Conservation (phyloP, 35 echinoderm and acorn worm genomes). For the Heliocidaris erythrogramma region DNA sequence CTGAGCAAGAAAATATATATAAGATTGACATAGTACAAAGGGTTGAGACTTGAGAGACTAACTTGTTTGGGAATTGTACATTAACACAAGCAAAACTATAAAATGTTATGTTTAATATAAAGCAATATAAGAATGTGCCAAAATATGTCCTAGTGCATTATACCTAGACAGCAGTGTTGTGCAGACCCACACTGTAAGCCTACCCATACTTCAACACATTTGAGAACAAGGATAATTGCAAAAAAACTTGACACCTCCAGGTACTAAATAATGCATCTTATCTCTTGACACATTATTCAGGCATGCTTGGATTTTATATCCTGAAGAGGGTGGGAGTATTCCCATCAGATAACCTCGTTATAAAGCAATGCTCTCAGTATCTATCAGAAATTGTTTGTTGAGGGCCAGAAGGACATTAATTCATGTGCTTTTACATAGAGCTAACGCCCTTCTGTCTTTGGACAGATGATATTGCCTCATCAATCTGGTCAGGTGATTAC, state of each 20-base stretch:
- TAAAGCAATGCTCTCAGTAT: not conserved
- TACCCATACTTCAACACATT: too few relatives aligned
- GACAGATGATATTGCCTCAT: not conserved
- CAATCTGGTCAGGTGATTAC: conserved; percentile 1
- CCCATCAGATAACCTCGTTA: not conserved
- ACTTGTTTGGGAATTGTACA: too few relatives aligned
- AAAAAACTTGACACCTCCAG: not conserved
- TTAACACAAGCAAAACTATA: too few relatives aligned
- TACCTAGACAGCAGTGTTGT: too few relatives aligned
- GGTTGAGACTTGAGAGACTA: too few relatives aligned
- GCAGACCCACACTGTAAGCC: too few relatives aligned
- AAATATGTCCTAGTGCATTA: too few relatives aligned
- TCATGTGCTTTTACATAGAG: not conserved
- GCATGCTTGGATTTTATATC: not conserved
- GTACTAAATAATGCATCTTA: not conserved
- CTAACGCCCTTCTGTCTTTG: not conserved
- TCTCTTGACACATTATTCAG: not conserved
- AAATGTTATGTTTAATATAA: too few relatives aligned
- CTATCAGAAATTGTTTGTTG: not conserved
- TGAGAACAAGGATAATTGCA: not conserved
- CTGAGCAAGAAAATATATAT: too few relatives aligned
- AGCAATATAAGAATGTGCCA: too few relatives aligned
- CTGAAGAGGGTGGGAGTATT: not conserved
- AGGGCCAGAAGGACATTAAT: not conserved
- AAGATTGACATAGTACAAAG: too few relatives aligned